These are phyloP conservation scores for Falcaria lacertinaria DNA, from an alignment of 2,888 invertebrate genomes.

Conservation along the genomic window DNA sequence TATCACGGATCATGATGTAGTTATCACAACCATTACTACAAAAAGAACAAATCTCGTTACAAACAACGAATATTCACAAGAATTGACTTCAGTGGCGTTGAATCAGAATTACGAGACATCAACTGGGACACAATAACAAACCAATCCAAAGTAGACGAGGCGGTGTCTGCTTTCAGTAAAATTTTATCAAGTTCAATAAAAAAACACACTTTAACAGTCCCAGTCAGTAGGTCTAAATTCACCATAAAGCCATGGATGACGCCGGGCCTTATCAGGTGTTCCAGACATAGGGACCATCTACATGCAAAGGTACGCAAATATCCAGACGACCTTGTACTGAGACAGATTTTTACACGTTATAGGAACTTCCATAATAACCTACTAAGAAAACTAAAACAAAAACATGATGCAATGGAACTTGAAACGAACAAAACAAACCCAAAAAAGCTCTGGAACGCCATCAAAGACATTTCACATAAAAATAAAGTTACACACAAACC, in stretches of 20 bases:
- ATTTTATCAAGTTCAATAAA: neutral
- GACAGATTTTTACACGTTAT: neutral
- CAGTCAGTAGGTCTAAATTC: conserved; percentile 5
- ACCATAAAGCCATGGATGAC: conserved; percentile 13
- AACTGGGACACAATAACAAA: neutral
- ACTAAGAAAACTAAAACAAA: conserved; percentile 6
- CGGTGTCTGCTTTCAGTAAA: neutral
- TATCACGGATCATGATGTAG: conserved; percentile 8
- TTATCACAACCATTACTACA: neutral
- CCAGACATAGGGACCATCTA: conserved; percentile 8
- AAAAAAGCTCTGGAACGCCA: conserved; percentile 8
- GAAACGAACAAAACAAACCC: conserved; percentile 5
- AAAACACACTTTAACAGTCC: conserved; percentile 1
- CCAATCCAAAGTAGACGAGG: conserved; percentile 1
- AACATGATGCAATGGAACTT: conserved; percentile 4
- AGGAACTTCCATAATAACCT: conserved; percentile 5
- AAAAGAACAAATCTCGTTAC: no score
- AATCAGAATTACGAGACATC: neutral
- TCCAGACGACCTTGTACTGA: neutral
- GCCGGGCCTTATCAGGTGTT: conserved; percentile 8
- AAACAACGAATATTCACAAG: neutral
- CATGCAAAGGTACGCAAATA: conserved; percentile 3
- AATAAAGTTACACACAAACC: neutral
- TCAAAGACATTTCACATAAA: conserved; percentile 4
- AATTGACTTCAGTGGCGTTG: neutral